Conservation (phyloP, 1,140 invertebrate species). For the Leptonema lineaticorne region DNA sequence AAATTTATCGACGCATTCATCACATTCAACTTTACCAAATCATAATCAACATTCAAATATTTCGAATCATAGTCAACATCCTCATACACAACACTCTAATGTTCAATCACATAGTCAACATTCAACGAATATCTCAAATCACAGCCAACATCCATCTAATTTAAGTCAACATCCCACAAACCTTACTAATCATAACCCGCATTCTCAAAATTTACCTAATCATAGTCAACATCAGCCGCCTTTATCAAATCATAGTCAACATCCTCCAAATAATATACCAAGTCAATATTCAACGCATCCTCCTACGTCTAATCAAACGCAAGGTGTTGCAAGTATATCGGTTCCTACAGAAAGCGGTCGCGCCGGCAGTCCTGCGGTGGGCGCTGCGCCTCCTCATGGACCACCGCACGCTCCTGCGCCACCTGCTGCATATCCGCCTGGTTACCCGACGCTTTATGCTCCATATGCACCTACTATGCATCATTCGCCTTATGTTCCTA, state of each 20-base stretch:
- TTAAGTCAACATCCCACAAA: slow-evolving; percentile 13
- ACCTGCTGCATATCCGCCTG: slow-evolving; percentile 57
- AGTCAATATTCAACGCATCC: slow-evolving; percentile 29
- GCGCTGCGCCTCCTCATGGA: slow-evolving; percentile 42
- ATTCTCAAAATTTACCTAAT: slow-evolving; percentile 1
- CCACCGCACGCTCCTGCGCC: slow-evolving; percentile 47
- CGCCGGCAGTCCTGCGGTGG: slow-evolving; percentile 52
- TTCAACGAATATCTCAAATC: slow-evolving; percentile 4
- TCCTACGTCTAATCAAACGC: slow-evolving; percentile 18
- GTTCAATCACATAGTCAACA: slow-evolving; percentile 27
- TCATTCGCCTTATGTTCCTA: slow-evolving; percentile 66
- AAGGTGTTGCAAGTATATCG: slow-evolving; percentile 1
- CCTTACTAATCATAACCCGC: slow-evolving; percentile 12
- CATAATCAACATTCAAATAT: slow-evolving; percentile 20
- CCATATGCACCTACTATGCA: slow-evolving; percentile 67
- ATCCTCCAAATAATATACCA: slow-evolving; percentile 13
- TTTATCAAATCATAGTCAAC: slow-evolving; percentile 30
- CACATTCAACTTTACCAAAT: slow-evolving; percentile 8
- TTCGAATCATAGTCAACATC: slow-evolving; percentile 23
- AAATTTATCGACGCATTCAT: slow-evolving; percentile 15
- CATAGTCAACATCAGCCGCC: slow-evolving; percentile 11
- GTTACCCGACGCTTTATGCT: slow-evolving; percentile 71
- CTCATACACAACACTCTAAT: neutral
- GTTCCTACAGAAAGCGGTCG: slow-evolving; percentile 42
- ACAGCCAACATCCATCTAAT: slow-evolving; percentile 26